Evolutionary conservation across 2,797 vertebrate species (phyloP).

Genomic region (Gymnothorax javanicus): DNA sequence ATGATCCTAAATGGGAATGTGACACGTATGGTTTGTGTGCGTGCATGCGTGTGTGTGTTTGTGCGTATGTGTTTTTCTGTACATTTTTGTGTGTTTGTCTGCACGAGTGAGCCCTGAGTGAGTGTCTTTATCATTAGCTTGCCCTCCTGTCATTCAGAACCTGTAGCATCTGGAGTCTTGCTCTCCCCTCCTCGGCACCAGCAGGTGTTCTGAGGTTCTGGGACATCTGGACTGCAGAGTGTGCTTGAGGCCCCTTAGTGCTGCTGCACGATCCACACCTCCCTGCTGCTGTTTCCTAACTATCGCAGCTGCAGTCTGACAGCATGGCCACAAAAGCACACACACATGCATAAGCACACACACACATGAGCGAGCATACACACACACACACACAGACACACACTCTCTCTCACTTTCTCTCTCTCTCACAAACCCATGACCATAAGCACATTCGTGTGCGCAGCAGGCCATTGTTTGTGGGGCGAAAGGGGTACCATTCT

Average conservation of each 20-base stretch:
- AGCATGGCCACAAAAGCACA: not conserved
- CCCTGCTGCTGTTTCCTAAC: no score
- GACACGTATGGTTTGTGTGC: conserved; percentile 3
- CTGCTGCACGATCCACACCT: no score
- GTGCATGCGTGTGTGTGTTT: not conserved
- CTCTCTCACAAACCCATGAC: not conserved
- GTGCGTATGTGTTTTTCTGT: not conserved
- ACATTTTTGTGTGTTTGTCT: not conserved
- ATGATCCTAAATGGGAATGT: conserved; percentile 36
- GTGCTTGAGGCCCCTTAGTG: no score
- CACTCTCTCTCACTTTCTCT: not conserved
- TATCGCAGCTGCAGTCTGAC: no score
- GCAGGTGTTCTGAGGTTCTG: no score
- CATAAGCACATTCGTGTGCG: not conserved
- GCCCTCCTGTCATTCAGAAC: no score
- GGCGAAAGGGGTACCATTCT: no score
- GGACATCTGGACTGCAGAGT: no score
- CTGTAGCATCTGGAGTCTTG: no score
- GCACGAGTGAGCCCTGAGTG: not conserved
- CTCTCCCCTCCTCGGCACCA: no score
- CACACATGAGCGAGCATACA: not conserved
- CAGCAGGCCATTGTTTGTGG: no score
- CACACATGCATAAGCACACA: not conserved
- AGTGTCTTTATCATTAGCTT: not conserved
- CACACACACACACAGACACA: not conserved